Base-by-base conservation (phyloP, 1,140 invertebrate species). In the Atta texana region DNA sequence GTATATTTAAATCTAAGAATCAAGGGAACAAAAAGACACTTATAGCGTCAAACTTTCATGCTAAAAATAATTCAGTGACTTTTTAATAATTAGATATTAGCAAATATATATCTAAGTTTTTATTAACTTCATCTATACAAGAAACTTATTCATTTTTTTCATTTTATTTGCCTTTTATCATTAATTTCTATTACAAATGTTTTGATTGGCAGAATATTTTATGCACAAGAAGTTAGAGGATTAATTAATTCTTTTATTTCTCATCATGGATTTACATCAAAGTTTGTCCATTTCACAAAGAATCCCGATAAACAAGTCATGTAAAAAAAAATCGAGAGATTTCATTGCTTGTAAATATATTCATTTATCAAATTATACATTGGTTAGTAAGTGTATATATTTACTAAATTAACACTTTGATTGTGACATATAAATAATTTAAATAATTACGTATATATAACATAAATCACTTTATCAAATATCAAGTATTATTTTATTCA, bases 1-100 rank as follows among this genome's bases (percentile, higher is more conserved):
- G 68, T 82, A 59, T 74, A 82, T 39, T 34, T 61, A 72, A 82
- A 82, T 49, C 78, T 72, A 82, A 82, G 68, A 82, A 82, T 53
- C 53, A 4, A 44, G 68, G 16, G 68, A 82, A 82, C 55, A 82
- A 82, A 74, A 49, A 18, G 39, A 74, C 80, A 74, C 18, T 72
- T 59, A 72, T 69, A 12, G 24, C 53, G 18, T 18, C 18, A 28
- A 74, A 55, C 31, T 82, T 12, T 44, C 53, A 16, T 18, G 24
- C 39, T 53, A 39, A 80, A 34, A 8, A 21, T 55, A 55, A 10
- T 57, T 18, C 16, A 59, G 68, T 34, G 24, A 16, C 24, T 31
- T 18, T 31, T 74, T 61, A 39, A 82, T 82, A 28, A 59, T 82
- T 59, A 71, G 34, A 72, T 28, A 74, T 82, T 59, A 72, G 24